Evolutionary conservation across 2,888 invertebrate species (phyloP), one percentile per base, ranked within the genome.

Genomic region (Macrosoma leucophasiata): DNA sequence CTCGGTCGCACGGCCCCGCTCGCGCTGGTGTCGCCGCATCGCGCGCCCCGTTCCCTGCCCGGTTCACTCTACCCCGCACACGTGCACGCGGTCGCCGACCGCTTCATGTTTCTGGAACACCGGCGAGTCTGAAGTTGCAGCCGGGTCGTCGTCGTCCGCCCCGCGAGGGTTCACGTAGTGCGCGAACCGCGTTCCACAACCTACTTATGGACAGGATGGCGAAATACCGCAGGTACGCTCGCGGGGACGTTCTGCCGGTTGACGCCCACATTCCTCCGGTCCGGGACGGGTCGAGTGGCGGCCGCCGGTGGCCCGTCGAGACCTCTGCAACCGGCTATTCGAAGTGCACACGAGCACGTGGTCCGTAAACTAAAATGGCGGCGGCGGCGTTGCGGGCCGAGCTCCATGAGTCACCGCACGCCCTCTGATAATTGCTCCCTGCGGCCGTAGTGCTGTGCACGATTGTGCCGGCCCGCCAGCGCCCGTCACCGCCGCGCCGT

Each of bases 1-100:
- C 54, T 69, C 69, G 81, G 85, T 85, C 81, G 81, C 66, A 78
- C 81, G 78, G 75, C 77, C 72, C 68, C 78, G 72, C 68, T 78
- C 81, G 77, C 70, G 70, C 76, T 71, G 67, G 76, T 67, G 59
- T 54, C 51, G 74, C 69, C 56, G 44, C 43, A 39, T 30, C 28
- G 27, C 29, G 15, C 31, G 36, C 33, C 26, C 6, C 34, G 36
- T 36, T 35, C 25, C 33, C 36, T 44, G 27, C 29, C 39, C 33
- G 30, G 37, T 40, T 36, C 36, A 38, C 40, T 36, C 41, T 33
- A 20, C 13, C n/a, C n/a, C n/a, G 12, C 15, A 19, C 4, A 20
- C 13, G 4, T 25, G 7, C 4, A 10, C 11, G 15, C 12, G 14
- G 13, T 15, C 28, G 9, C 25, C 13, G 21, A 22, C 12, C 18